Base-by-base conservation (phyloP, 2,888 invertebrate species). In the Tipula unca region DNA sequence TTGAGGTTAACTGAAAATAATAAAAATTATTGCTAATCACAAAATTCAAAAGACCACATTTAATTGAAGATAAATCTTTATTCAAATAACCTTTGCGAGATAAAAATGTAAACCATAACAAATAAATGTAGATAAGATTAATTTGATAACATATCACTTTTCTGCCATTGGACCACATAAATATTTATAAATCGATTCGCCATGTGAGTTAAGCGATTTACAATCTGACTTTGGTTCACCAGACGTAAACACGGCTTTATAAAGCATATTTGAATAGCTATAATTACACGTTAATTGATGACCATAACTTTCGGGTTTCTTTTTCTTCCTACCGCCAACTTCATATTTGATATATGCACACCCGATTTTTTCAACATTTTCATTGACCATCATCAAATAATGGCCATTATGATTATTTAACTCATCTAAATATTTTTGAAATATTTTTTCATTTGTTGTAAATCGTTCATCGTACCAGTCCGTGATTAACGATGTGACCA, bases 381-480 rank as follows among this genome's bases (percentile, higher is more conserved):
- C 83, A 17, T 83, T 83, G 0, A 83, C 35, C 29, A 83, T 83
- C n/a, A 83, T 1, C 17, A 83, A 83, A 83, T 83, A 83, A n/a
- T 32, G 83, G 0, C 14, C 29, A 35, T 32, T 32, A 17, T 83
- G 32, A n/a, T 83, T 83, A 32, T 32, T 83, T 32, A 83, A 5
- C 8, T 32, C n/a, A 5, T 35, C 35, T 32, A 8, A 35, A 32
- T 8, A 83, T 32, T 29, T n/a, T 83, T 83, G 17, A n/a, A 83
- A 32, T 14, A 83, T 83, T 32, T 29, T 17, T 6, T 14, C 0
- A 83, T 83, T 83, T n/a, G 35, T 17, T 83, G 32, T 83, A n/a
- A n/a, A n/a, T 17, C 83, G 83, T 83, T 83, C 83, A n/a, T 83
- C n/a, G 83, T 83, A 83, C 83, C 83, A 83, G 5, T 35, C 83